Evolutionary conservation across 2,797 vertebrate genomes (phyloP), one percentile per base, ranked within the genome.

Genomic region (Acrocephalus scirpaceus): DNA sequence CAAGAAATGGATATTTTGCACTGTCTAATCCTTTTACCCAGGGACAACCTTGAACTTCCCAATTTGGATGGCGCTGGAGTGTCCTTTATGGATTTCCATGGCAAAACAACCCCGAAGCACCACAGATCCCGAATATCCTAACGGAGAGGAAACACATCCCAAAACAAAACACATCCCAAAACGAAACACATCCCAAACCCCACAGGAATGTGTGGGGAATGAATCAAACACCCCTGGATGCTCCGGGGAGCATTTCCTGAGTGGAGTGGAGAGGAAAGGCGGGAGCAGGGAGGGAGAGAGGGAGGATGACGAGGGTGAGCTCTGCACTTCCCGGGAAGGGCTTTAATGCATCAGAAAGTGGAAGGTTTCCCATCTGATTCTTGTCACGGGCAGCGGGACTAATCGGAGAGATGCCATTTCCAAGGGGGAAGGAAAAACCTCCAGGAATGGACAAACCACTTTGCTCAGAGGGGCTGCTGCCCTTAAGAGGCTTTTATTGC

Each of bases 401-500:
- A 94, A 97, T 97, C 17, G 22, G 69, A 86, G 26, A 27, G 75
- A 91, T 96, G 96, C 95, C 94, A 93, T 90, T 96, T 97, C 95
- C 64, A 92, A 88, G 73, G 66, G 62, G 84, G 80, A 88, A 77
- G 86, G 95, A 91, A 80, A 26, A 60, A 75, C 70, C 94, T 12
- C 67, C 5, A 11, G 89, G 66, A 84, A 92, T 1, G 36, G 84
- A 44, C 38, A n/a, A 61, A 48, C n/a, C 92, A 91, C 92, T 96
- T 94, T 92, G 94, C 92, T 97, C 93, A 75, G 75, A 91, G 87
- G 93, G 94, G 76, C 89, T 80, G 71, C 47, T 83, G 53, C 74
- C 78, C 89, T 95, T 94, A 86, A 95, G 89, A 97, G 87, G 91
- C 94, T 97, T 97, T 97, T 97, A 96, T 71, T 96, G 94, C 56